Evolutionary conservation across 1,140 invertebrate species (phyloP), one percentile per base, ranked within the genome.

Genomic region (Drosophila subobscura): DNA sequence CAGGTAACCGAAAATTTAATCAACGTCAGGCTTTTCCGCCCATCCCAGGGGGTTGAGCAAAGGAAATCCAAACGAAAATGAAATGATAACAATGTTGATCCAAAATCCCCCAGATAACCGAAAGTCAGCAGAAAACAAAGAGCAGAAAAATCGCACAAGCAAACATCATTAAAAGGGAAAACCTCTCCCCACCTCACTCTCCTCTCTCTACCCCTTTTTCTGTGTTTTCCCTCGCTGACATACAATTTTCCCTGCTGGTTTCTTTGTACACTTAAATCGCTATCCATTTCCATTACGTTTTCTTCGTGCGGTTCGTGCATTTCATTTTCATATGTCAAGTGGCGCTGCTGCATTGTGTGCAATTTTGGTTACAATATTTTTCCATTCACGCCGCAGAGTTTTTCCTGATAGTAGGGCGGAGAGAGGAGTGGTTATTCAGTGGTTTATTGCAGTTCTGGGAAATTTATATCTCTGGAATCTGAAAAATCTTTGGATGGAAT

Each of bases 1-100:
- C 68, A 78, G 57, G 75, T 70, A 79, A 46, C 29, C 20, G 2
- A 25, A 63, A 77, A 65, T 72, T 77, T 58, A 77, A 78, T 72
- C 76, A 78, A 66, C 41, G 57, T n/a, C 22, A 12, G 27, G 20
- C 45, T 33, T 42, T 23, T 22, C 20, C 29, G 27, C 22, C 20
- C 55, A 49, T 51, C 41, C 37, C 37, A 2, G 23, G 2, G 52
- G 33, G 5, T 3, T 8, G 4, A 22, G 56, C 44, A 8, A 22
- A 7, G 3, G 10, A n/a, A 5, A 33, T 23, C 23, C 46, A 42
- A 49, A 42, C 25, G 50, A 60, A 55, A 64, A 76, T 57, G 70
- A 46, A 74, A 70, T 72, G 60, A 78, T 78, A 73, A 78, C 61
- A 66, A 56, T 78, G 66, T 66, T 52, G 29, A 44, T 44, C 47